Base-by-base conservation (phyloP, 1,140 invertebrate species). In the Drosophila rufa region DNA sequence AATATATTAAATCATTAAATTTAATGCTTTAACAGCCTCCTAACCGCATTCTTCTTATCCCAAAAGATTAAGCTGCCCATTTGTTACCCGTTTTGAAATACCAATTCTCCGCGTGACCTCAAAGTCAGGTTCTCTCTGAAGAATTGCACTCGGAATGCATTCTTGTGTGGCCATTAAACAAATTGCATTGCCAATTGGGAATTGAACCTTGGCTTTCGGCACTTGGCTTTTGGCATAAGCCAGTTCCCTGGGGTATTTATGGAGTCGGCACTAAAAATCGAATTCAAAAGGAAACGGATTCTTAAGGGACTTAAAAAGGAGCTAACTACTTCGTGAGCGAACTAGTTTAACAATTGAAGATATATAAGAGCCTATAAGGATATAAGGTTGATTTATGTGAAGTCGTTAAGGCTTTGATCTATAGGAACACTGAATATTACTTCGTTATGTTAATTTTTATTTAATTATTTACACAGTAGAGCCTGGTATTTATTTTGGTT, bases 111-210 rank as follows among this genome's bases (percentile, higher is more conserved):
- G 36, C 36, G 6, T 75, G 62, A 77, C 74, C 61, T 30, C 36
- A 22, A 43, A 45, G 48, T 25, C 73, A 46, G 45, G 46, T 50
- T 65, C 43, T 47, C 79, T 59, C 66, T 68, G 59, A 60, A 80
- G 77, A 73, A 73, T 79, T 61, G 71, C 64, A 73, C 79, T 80
- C 43, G 53, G 56, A 74, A 77, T 47, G 76, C 73, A 89, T 78
- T 84, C 73, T 51, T 74, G 19, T 56, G 64, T 67, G 79, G 53
- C 77, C 70, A 74, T 74, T 62, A 73, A 47, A 56, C 69, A 89
- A 87, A 84, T 84, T 90, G 85, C 85, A 80, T 61, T 60, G 60
- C 43, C 74, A 71, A 74, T 75, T 68, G 62, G 55, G 68, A 65
- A 68, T 79, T 58, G 33, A 55, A 61, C 66, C 68, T 50, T 80